Conservation (phyloP, 2,113 vertebrate genomes). For the Xenopus tropicalis region UCB_Xtro_10.0 CM004446.2:119366501-119367000, state of each 20-base stretch:
- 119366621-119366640: background rate
- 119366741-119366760: background rate
- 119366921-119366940: no score
- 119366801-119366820: no score
- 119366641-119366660: background rate
- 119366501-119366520: slow-evolving; percentile 1
- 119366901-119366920: no score
- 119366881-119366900: no score
- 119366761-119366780: background rate
- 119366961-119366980: no score
- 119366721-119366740: no score
- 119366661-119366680: background rate
- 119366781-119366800: no score
- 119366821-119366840: no score
- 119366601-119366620: background rate
- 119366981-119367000: no score
- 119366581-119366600: slow-evolving; percentile 3
- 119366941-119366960: no score
- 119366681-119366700: background rate
- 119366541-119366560: background rate
- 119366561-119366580: background rate
- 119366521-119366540: background rate
- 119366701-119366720: background rate
- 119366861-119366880: no score
- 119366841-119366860: no score